Base-by-base conservation (phyloP, 2,888 invertebrate genomes). In the Aphrophora alni region DNA sequence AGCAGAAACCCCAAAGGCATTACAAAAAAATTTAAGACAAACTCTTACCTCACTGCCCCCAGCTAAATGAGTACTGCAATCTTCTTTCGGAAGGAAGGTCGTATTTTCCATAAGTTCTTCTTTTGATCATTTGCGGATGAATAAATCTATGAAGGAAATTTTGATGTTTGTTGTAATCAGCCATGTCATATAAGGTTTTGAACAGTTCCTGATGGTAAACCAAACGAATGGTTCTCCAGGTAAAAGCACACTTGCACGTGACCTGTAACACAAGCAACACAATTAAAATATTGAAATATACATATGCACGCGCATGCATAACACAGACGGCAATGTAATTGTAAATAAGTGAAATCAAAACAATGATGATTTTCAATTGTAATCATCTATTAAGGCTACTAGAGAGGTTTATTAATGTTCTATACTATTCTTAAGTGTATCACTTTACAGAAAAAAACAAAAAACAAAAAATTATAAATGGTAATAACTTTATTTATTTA, bases 111-210 rank as follows among this genome's bases (percentile, higher is more conserved):
- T 72, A 72, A 25, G 26, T 72, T 72, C 72, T 27, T 72, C 27
- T 72, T 21, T 72, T 72, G 72, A 27, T 72, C 72, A 72, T 28
- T 25, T 72, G 72, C 72, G 26, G 27, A 72, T 72, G 72, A 72
- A 72, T n/a, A n/a, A 72, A 72, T 72, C 27, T 72, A 25, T 72
- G 72, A 33, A 72, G n/a, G 21, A 33, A 28, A 72, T 17, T 27
- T 21, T 72, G 10, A 14, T 70, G 70, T 27, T 70, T 72, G 72
- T 72, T 26, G 72, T 72, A 72, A 72, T 72, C 72, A 72, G 28
- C 72, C 27, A 72, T 27, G 27, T 72, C 72, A 72, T 27, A 70
- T 21, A 72, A 72, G 21, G 72, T 72, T 72, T 33, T n/a, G 33
- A 72, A 26, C 26, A 72, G 27, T 72, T 33, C 33, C 21, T 33